phyloP scores from a whole-genome alignment of 2,113 vertebrate species.

The Passer montanus region DNA sequence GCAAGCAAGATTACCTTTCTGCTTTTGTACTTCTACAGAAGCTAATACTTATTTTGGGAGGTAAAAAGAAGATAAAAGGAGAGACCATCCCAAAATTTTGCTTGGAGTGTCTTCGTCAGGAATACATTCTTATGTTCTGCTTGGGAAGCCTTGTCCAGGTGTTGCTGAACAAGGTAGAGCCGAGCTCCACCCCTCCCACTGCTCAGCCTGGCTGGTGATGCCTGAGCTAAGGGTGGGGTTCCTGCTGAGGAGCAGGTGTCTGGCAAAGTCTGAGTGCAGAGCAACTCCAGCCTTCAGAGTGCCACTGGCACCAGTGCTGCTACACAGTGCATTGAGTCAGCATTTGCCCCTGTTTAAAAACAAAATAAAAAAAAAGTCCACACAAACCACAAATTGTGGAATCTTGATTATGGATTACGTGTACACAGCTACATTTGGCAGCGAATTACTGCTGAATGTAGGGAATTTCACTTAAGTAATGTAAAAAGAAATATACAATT shows the following conservation, averaged over 20 bases:
- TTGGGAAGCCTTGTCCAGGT: background rate
- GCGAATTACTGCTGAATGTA: background rate
- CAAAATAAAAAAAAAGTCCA: accelerated
- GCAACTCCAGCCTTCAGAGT: accelerated
- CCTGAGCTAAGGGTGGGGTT: background rate
- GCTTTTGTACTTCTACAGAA: background rate
- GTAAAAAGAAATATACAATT: background rate
- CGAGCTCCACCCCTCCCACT: accelerated
- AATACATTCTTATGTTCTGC: background rate
- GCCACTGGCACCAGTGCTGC: background rate
- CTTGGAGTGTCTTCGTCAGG: background rate
- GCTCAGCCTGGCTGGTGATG: background rate
- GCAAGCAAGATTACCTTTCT: background rate
- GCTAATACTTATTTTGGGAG: background rate
- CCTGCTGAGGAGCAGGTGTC: background rate
- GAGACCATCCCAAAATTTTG: background rate
- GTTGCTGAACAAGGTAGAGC: background rate
- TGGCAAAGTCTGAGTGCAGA: background rate
- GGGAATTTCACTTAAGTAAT: background rate
- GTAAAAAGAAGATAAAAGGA: background rate
- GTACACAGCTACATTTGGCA: background rate
- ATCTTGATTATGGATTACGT: background rate
- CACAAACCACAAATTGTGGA: background rate
- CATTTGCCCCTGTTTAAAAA: background rate
- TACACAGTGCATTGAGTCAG: background rate